Conservation (phyloP, 2,888 invertebrate genomes). For the Patella pellucida region DNA sequence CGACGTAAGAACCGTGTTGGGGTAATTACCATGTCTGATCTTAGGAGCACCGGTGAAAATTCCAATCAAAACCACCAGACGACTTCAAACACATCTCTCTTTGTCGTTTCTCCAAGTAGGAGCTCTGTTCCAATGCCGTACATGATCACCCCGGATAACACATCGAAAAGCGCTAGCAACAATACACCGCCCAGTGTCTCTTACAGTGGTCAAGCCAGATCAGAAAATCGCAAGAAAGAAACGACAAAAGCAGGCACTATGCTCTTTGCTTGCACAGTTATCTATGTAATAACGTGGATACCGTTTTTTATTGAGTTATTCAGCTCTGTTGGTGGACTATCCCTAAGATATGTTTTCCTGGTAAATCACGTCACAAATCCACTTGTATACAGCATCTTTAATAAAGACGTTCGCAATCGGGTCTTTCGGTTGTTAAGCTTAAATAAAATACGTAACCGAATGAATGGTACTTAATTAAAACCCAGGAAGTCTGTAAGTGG, state of each 20-base stretch:
- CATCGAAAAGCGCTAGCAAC: neutral
- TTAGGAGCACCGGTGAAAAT: neutral
- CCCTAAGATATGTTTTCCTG: conserved; percentile 24
- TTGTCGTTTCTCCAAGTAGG: no score
- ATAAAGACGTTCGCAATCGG: conserved; percentile 22
- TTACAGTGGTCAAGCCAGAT: no score
- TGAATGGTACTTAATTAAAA: no score
- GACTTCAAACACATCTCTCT: no score
- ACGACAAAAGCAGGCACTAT: conserved; percentile 25
- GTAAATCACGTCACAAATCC: conserved; percentile 26
- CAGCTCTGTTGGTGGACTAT: conserved; percentile 13
- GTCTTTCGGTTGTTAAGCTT: conserved; percentile 3
- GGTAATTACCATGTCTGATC: neutral
- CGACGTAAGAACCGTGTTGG: neutral
- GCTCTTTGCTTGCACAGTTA: conserved; percentile 27
- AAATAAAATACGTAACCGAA: no score
- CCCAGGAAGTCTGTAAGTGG: no score
- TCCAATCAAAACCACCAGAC: no score
- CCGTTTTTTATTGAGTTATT: conserved; percentile 30
- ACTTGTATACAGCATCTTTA: conserved; percentile 27
- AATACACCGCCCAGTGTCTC: neutral
- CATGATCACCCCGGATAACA: no score
- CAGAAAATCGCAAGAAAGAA: neutral
- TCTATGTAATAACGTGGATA: conserved; percentile 27
- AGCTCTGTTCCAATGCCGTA: neutral